Evolutionary conservation across 2,113 vertebrate genomes (phyloP).

Genomic region (Lepus europaeus): DNA sequence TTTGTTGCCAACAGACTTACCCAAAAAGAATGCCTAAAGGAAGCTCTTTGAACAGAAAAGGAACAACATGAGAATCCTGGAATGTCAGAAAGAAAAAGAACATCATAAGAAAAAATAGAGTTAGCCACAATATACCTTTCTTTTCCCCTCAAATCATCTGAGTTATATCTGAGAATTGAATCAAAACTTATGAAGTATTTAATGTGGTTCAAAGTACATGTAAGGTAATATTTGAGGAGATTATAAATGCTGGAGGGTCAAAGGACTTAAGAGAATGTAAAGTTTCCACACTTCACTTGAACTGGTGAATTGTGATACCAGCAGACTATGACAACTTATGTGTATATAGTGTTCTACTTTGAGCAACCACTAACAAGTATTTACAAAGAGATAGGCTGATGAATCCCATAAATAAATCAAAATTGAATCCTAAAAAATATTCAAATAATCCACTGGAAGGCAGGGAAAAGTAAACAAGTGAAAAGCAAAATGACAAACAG

Average conservation of each 20-base stretch:
- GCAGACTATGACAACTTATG: background rate
- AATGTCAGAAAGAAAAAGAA: background rate
- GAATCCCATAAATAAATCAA: background rate
- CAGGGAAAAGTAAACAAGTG: background rate
- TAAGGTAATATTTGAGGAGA: background rate
- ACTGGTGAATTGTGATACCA: background rate
- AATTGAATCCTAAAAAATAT: too few species aligned
- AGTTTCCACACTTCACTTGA: background rate
- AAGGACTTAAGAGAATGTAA: background rate
- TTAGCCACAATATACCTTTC: background rate
- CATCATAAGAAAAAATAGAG: background rate
- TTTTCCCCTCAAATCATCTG: background rate
- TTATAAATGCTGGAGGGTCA: background rate
- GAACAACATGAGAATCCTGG: background rate
- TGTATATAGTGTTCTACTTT: background rate
- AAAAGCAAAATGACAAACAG: background rate
- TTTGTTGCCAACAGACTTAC: background rate
- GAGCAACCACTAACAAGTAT: background rate
- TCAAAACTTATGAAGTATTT: background rate
- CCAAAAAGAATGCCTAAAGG: background rate
- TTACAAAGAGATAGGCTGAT: background rate
- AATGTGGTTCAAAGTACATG: background rate
- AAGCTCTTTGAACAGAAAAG: background rate
- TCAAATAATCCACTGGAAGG: background rate
- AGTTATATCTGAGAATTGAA: background rate